Base-by-base conservation (phyloP, 1,140 invertebrate species). In the Lasioglossum baleicum region DNA sequence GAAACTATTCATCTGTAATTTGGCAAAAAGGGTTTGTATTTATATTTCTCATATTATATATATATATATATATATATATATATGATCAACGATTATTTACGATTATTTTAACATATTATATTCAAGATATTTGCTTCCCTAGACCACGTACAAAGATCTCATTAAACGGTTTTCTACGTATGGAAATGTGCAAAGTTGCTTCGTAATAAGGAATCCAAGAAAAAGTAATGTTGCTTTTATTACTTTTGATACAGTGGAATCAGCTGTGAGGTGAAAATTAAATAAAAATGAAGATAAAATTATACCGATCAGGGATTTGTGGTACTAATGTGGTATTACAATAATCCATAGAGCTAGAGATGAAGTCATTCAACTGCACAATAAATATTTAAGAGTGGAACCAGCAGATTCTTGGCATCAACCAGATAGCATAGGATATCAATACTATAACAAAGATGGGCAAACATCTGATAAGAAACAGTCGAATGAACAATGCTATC, bases 341-440 rank as follows among this genome's bases (percentile, higher is more conserved):
- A 71, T 73, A n/a, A 60, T 78, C 85, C 83, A 22, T 58, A 92
- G 91, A 84, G 92, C 91, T 2, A 78, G 85, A 81, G 61, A 75
- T 22, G 79, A 53, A 72, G 88, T 87, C 74, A 89, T 92, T 68
- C 78, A 88, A 56, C 82, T 93, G 31, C 91, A 92, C 66, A 91
- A 90, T 69, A 85, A 91, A 83, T 84, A 90, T 53, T 83, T 93
- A 26, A 87, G 87, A 83, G 89, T 93, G 0, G 80, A 88, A 13
- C 81, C 90, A 67, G 92, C 92, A 13, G 91, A 93, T 78, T 89
- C 91, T 40, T 93, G 92, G 92, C 91, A 93, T 83, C 92, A 93
- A 76, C 92, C 92, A 15, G 92, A 92, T 48, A 91, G 82, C 61
- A 81, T 90, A 61, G 89, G 91, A 75, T 88, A 89, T 83, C 87